Conservation (phyloP, 2,113 vertebrate genomes). For the Tylochromis polylepis region DNA sequence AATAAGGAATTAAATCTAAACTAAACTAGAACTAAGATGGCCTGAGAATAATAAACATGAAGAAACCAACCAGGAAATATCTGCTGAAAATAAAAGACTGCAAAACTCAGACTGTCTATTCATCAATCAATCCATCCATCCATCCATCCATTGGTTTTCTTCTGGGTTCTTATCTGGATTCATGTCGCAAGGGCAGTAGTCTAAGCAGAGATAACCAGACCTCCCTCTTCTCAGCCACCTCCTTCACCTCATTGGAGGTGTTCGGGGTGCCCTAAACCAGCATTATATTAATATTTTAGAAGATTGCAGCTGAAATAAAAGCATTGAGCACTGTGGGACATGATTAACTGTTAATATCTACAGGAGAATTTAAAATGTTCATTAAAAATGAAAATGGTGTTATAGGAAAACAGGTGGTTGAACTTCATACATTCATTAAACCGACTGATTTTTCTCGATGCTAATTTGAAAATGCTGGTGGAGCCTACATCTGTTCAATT, state of each 20-base stretch:
- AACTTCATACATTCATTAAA: background rate
- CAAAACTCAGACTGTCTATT: background rate
- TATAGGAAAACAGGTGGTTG: background rate
- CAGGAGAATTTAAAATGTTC: background rate
- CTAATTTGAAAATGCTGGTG: background rate
- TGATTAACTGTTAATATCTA: background rate
- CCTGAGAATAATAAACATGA: background rate
- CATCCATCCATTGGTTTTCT: background rate
- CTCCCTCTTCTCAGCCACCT: background rate
- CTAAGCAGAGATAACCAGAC: background rate
- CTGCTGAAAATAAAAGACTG: background rate
- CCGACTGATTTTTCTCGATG: background rate
- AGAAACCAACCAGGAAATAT: background rate
- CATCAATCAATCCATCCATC: background rate
- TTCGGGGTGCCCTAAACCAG: background rate
- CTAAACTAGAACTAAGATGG: background rate
- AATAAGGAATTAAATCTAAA: background rate
- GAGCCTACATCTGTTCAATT: background rate
- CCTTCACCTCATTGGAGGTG: background rate
- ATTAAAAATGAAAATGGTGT: background rate
- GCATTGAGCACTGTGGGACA: background rate
- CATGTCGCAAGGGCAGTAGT: background rate
- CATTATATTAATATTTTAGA: background rate
- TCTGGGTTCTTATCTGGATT: background rate
- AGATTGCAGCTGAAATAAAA: background rate